phyloP scores from a whole-genome alignment of 2,113 vertebrate genomes.

The Atrichornis clamosus region DNA sequence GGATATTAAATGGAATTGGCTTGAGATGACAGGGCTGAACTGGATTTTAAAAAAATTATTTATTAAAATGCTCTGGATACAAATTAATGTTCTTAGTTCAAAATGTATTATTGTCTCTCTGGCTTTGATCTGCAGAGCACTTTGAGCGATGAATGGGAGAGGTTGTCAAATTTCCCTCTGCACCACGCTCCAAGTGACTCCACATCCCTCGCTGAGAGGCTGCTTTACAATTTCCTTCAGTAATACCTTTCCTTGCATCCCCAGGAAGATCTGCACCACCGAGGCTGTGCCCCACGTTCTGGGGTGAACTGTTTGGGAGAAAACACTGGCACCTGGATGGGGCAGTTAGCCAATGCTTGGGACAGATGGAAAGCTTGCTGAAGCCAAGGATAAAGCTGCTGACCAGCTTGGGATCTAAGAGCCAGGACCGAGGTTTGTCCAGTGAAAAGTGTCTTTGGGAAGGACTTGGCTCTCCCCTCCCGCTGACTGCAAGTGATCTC shows the following conservation, averaged over 20 bases:
- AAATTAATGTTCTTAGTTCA: conserved; percentile 69
- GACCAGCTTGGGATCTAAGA: neutral
- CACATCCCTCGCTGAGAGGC: neutral
- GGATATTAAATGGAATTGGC: conserved; percentile 74
- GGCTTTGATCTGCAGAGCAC: conserved; percentile 68
- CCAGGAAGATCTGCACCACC: neutral
- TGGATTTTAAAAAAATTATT: conserved; percentile 45
- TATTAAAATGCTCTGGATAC: conserved; percentile 66
- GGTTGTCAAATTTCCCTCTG: conserved; percentile 55
- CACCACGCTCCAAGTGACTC: neutral
- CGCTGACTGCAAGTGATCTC: rapidly evolving
- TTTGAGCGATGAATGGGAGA: conserved; percentile 63
- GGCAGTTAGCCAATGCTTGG: neutral
- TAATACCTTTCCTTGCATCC: neutral
- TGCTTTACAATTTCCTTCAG: conserved; percentile 13
- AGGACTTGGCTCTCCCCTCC: neutral
- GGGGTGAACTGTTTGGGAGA: rapidly evolving
- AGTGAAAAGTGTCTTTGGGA: neutral
- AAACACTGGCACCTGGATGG: neutral
- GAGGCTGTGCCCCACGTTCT: neutral
- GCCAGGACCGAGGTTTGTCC: neutral
- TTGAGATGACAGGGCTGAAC: conserved; percentile 70
- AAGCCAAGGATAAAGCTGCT: neutral
- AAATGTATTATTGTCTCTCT: conserved; percentile 66
- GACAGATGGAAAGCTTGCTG: neutral